Percentiles rank a stretch among this genome's conserved stretches.
Conservation (phyloP, 2,113 vertebrate genomes). For the Oncorhynchus tshawytscha region DNA sequence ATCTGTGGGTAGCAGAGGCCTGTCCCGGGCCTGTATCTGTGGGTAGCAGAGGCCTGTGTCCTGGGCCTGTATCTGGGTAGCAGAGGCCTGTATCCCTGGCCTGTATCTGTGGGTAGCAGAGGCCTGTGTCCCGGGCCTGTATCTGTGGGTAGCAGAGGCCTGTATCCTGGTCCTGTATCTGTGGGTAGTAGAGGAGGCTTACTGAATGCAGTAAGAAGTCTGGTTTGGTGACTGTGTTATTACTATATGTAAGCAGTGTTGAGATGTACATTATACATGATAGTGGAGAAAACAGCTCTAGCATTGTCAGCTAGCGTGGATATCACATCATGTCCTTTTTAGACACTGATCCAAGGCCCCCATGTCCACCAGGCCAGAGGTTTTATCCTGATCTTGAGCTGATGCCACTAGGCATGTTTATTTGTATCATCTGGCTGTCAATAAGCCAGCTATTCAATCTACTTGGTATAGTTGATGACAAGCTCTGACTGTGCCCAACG, state of each 20-base stretch:
- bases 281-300: not conserved
- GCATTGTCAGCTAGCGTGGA: not conserved
- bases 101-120: too few species aligned
- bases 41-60: too few species aligned
- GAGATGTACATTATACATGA: not conserved
- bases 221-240: not conserved
- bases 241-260: too few species aligned
- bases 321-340: not conserved
- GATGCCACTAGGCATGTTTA: conserved; percentile 8
- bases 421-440: conserved; percentile 37
- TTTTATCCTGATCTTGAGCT: conserved; percentile 11
- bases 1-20: not conserved
- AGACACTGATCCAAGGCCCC: not conserved
- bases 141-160: not conserved
- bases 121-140: not conserved
- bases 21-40: too few species aligned
- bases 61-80: not conserved
- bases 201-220: not conserved
- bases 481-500: conserved; percentile 48
- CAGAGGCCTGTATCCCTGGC: too few species aligned
- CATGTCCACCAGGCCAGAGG: not conserved
- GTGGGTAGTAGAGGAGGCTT: not conserved
- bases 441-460: conserved; percentile 37
- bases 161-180: not conserved
- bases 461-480: conserved; percentile 45